These are phyloP conservation scores for Origma solitaria DNA, from an alignment of 2,113 vertebrate genomes.

Conservation along the genomic window DNA sequence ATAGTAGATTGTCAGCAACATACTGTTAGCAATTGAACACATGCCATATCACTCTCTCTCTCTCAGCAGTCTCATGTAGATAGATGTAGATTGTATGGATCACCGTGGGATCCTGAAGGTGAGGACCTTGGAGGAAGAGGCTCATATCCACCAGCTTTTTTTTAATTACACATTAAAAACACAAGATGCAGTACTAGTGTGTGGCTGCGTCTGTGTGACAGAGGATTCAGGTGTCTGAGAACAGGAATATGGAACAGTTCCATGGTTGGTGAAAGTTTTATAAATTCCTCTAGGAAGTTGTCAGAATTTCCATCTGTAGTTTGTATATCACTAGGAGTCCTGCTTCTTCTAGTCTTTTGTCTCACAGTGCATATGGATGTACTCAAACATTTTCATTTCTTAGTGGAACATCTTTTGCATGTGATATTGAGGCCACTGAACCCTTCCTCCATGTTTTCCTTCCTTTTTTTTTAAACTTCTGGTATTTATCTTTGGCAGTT, in stretches of 20 bases:
- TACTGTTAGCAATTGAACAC: conserved; percentile 60
- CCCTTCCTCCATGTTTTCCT: neutral
- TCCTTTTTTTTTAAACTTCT: neutral
- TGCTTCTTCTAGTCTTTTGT: neutral
- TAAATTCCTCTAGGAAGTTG: neutral
- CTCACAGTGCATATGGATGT: neutral
- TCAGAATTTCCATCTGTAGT: neutral
- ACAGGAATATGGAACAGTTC: neutral
- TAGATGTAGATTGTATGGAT: neutral
- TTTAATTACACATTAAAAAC: neutral
- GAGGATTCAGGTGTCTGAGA: neutral
- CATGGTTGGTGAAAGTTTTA: neutral
- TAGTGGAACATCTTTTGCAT: neutral
- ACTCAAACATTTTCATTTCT: neutral
- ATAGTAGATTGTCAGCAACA: conserved; percentile 64
- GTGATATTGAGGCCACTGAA: neutral
- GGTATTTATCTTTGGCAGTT: neutral
- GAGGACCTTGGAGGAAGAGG: neutral
- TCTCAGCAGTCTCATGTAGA: conserved; percentile 49
- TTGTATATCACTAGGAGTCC: neutral
- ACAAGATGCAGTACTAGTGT: neutral
- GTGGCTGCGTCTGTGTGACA: neutral
- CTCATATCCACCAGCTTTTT: neutral
- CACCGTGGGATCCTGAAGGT: conserved; percentile 15
- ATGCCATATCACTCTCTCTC: conserved; percentile 57